These are phyloP conservation scores for Anguilla anguilla DNA, from an alignment of 2,797 vertebrate genomes.

Conservation along the genomic window DNA sequence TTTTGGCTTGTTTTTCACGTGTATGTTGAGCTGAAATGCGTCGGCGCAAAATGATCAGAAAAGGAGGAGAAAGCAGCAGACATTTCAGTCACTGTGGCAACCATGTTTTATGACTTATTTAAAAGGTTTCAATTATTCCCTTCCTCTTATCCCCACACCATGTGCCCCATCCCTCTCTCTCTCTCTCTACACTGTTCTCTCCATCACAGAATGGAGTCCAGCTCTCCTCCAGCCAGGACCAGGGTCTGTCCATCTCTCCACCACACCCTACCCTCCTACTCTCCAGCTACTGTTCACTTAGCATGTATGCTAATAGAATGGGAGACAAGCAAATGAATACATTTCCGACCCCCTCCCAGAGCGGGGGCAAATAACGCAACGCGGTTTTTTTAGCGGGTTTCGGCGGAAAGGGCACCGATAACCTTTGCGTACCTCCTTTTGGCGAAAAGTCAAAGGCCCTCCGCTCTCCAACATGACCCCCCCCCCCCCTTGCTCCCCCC, in stretches of 20 bases:
- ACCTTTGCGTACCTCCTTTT: conserved; percentile 27
- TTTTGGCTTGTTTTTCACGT: background rate
- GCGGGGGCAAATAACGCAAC: background rate
- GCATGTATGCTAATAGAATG: background rate
- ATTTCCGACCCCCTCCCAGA: background rate
- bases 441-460: background rate
- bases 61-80: background rate
- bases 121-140: conserved; percentile 11
- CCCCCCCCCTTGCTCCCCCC: background rate
- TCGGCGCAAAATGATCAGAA: background rate
- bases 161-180: background rate
- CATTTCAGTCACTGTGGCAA: background rate
- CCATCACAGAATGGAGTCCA: background rate
- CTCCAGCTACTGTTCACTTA: background rate
- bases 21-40: background rate
- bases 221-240: background rate
- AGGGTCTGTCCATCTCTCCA: background rate
- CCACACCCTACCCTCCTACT: background rate
- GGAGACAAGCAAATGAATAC: background rate
- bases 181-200: background rate
- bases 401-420: conserved; percentile 9
- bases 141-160: background rate
- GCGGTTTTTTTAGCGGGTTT: background rate
- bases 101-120: conserved; percentile 11
- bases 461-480: background rate